Percentiles rank a stretch among this genome's conserved stretches.
Evolutionary conservation across 2,797 vertebrate genomes (phyloP).

Genomic region (Crax fasciolata): DNA sequence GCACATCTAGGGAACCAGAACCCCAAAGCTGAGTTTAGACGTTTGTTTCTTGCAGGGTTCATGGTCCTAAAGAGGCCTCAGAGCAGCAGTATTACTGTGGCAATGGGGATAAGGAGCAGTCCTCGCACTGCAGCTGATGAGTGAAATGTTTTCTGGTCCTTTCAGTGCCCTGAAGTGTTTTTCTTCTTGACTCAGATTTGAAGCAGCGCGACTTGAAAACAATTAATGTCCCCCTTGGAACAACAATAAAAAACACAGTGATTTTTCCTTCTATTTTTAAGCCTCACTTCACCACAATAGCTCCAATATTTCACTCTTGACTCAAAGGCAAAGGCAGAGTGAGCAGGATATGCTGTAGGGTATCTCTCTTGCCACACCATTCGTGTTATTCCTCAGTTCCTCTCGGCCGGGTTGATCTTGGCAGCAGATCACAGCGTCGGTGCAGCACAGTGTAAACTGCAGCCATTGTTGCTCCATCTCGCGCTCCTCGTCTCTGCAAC

Average conservation of each 20-base stretch:
- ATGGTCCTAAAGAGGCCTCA: background rate
- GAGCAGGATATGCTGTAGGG: constrained; percentile 77
- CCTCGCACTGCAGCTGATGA: constrained; percentile 24
- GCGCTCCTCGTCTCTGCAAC: constrained; percentile 57
- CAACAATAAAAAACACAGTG: background rate
- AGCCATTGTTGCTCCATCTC: constrained; percentile 77
- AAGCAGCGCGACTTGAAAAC: constrained; percentile 33
- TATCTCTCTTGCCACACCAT: constrained; percentile 76
- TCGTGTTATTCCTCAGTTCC: constrained; percentile 77
- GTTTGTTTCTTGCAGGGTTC: background rate
- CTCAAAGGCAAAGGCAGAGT: constrained; percentile 55
- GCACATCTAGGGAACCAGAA: background rate
- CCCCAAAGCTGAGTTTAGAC: background rate
- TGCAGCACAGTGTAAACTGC: constrained; percentile 63
- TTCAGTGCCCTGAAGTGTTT: constrained; percentile 52
- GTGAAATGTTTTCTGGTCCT: constrained; percentile 35
- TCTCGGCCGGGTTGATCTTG: constrained; percentile 78
- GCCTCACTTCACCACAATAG: constrained; percentile 53
- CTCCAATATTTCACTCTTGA: constrained; percentile 63
- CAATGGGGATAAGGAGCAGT: constrained; percentile 38
- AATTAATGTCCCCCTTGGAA: background rate
- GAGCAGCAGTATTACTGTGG: background rate
- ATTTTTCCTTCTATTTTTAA: constrained; percentile 61
- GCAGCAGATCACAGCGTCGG: constrained; percentile 71
- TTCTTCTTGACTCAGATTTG: constrained; percentile 29